Conservation (phyloP, 2,797 vertebrate species). For the Sciaenops ocellatus region DNA sequence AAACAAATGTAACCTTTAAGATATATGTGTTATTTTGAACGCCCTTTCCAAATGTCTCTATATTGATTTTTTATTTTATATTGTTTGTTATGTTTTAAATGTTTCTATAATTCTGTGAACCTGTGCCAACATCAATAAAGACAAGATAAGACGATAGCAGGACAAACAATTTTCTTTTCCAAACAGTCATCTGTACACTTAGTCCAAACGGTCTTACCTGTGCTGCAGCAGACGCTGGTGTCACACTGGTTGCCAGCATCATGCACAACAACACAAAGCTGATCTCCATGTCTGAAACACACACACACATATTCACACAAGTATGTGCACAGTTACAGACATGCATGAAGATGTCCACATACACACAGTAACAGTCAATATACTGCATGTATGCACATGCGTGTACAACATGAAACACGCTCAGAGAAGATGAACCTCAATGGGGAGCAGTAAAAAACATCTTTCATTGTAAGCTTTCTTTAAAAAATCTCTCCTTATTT, state of each 20-base stretch:
- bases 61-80: neutral
- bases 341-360: neutral
- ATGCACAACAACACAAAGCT: constrained; percentile 41
- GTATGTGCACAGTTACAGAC: neutral
- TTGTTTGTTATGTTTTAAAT: neutral
- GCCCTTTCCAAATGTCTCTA: neutral
- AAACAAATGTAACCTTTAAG: no score
- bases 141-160: no score
- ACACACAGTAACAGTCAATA: neutral
- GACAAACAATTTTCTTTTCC: neutral
- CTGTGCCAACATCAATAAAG: neutral
- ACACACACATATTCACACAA: constrained; percentile 9
- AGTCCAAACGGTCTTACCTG: constrained; percentile 46
- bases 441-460: neutral
- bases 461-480: neutral
- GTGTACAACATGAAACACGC: constrained; percentile 1
- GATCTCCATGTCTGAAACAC: constrained; percentile 60
- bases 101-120: neutral
- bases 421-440: neutral
- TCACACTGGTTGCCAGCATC: constrained; percentile 41
- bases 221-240: constrained; percentile 52
- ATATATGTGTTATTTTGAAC: no score
- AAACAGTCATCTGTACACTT: neutral
- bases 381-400: neutral
- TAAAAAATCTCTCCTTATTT: no score